phyloP scores from a whole-genome alignment of 2,797 vertebrate species.

The Phaenicophaeus curvirostris region DNA sequence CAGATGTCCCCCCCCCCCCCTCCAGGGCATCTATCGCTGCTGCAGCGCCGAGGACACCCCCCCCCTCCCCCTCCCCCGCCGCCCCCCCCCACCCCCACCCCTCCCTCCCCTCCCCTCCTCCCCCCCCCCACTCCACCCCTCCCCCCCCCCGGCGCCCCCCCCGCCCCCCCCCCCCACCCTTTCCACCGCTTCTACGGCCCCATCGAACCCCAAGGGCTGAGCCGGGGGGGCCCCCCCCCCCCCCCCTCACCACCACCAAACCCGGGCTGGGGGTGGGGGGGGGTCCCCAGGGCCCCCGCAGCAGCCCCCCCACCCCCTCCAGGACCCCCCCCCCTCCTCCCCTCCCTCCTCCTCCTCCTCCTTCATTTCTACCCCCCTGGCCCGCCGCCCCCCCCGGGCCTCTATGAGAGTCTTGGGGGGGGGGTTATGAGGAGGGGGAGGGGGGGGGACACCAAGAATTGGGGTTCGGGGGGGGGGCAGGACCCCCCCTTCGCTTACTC shows the following conservation, averaged over 20 bases:
- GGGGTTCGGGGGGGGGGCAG: slow-evolving; percentile 66
- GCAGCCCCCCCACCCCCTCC: slow-evolving; percentile 83
- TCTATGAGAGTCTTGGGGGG: too few relatives aligned
- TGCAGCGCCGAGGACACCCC: slow-evolving; percentile 87
- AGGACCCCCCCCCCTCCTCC: too few relatives aligned
- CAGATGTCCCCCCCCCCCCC: not conserved
- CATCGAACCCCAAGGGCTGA: slow-evolving; percentile 91
- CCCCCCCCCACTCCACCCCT: slow-evolving; percentile 43
- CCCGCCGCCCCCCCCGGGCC: too few relatives aligned
- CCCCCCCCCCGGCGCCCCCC: slow-evolving; percentile 79
- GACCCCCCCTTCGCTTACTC: slow-evolving; percentile 62
- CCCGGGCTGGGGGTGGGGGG: too few relatives aligned
- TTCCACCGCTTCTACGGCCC: slow-evolving; percentile 94
- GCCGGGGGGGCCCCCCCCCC: slow-evolving; percentile 79
- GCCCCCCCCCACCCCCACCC: slow-evolving; percentile 71
- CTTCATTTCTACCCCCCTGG: too few relatives aligned
- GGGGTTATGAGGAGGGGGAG: too few relatives aligned
- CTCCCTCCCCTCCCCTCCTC: slow-evolving; percentile 87
- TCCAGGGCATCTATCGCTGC: slow-evolving; percentile 94
- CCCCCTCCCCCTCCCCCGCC: slow-evolving; percentile 76
- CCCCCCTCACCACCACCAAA: slow-evolving; percentile 85
- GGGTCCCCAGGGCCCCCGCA: too few relatives aligned
- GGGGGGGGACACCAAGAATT: too few relatives aligned
- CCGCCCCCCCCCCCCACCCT: slow-evolving; percentile 68
- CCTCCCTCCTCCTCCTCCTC: too few relatives aligned